Evolutionary conservation across 1,140 invertebrate species (phyloP), one percentile per base, ranked within the genome.

Genomic region (Cydia fagiglandana): DNA sequence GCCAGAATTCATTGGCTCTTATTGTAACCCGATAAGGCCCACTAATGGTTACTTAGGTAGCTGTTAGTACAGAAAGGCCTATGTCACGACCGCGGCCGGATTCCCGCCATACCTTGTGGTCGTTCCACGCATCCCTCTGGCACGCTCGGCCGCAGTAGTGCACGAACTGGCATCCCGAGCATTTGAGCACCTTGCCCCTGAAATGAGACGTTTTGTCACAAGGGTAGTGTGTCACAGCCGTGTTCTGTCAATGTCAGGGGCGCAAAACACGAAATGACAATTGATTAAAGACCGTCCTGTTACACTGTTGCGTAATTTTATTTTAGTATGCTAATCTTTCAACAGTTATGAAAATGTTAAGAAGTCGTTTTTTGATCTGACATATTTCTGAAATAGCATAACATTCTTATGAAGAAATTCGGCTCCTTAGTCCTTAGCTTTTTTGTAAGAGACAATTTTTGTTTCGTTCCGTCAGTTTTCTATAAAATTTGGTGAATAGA

Each of bases 101-200:
- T 61, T 61, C 56, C 30, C 12, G 30, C 75, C 76, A 82, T 80
- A 90, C 89, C 90, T 96, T 97, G 84, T 98, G 97, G 76, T 96
- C 93, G 15, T 83, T 81, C 97, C 97, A 98, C 2, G 95, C 95
- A 78, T 95, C 93, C 84, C 94, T 95, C 85, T 98, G 97, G 88
- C 97, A 98, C 70, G 83, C 84, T 41, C 94, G 94, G 74, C 95
- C 95, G 84, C 97, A 98, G 80, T 97, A 98, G 86, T 95, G 94
- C 2, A 96, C 96, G 86, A 95, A 97, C n/a, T 95, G 94, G 87
- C 97, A 97, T n/a, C 94, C 95, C 1, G 96, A 95, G 89, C 97
- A 97, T 91, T 96, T 97, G 3, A 94, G 89, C 6, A 97, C 91
- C 82, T 96, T 95, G 1, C 91, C 91, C 77, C 96, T 96, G 83